A percentile compares a stretch with the other conserved stretches of the same genome.
These are phyloP conservation scores for Synodontis membranacea DNA, from an alignment of 2,113 vertebrate species.

Conservation along the genomic window DNA sequence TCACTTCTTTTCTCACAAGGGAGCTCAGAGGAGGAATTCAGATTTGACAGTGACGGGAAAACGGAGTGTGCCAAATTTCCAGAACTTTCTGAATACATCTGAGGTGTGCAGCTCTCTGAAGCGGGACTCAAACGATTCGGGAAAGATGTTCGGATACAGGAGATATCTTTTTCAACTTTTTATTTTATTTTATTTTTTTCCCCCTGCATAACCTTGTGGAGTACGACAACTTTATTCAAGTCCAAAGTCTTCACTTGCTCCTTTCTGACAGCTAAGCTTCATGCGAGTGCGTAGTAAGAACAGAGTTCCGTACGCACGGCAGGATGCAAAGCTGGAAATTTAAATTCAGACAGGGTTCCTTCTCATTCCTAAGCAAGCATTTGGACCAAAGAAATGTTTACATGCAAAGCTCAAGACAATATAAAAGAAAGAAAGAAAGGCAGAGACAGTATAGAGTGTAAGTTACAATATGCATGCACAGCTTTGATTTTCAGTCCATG, in stretches of 20 bases:
- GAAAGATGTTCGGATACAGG: background rate
- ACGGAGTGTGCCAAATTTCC: slow-evolving; percentile 16
- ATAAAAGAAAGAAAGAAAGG: background rate
- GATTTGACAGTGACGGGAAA: slow-evolving; percentile 40
- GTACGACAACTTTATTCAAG: background rate
- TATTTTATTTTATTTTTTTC: slow-evolving; percentile 15
- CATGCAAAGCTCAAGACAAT: background rate
- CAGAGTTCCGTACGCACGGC: background rate
- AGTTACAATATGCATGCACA: slow-evolving; percentile 2
- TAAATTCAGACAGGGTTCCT: background rate
- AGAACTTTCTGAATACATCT: slow-evolving; percentile 11
- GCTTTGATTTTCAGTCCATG: slow-evolving; percentile 2
- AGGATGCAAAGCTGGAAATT: background rate
- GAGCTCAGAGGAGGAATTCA: slow-evolving; percentile 32
- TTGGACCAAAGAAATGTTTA: background rate
- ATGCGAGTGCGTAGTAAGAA: background rate
- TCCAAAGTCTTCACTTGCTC: background rate
- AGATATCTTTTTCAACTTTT: background rate
- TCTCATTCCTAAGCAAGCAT: background rate
- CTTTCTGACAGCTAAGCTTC: background rate
- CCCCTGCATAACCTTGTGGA: background rate
- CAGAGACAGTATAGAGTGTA: background rate
- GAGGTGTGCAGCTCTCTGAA: slow-evolving; percentile 30
- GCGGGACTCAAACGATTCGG: background rate
- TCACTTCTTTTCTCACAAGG: slow-evolving; percentile 23